Conservation (phyloP, 2,113 vertebrate species). For the Rousettus leschenaultii region DNA sequence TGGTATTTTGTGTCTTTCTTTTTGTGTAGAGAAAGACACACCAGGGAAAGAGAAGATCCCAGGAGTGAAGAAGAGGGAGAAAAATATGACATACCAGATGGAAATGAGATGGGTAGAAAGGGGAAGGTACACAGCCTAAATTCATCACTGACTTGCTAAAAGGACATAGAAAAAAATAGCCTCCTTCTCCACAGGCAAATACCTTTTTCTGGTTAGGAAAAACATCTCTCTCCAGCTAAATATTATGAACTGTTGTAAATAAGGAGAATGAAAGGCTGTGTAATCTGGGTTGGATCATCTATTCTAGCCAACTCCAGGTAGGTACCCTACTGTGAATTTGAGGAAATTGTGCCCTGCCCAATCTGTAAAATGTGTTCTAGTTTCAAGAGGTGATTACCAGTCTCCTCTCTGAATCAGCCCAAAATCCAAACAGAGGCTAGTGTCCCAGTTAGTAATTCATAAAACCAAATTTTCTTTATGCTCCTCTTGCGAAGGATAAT, state of each 20-base stretch:
- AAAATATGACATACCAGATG: background rate
- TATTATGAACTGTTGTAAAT: background rate
- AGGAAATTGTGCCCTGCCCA: background rate
- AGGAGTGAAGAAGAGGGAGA: background rate
- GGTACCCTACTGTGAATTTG: no score
- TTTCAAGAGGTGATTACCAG: background rate
- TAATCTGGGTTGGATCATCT: background rate
- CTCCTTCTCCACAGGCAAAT: background rate
- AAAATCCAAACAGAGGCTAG: background rate
- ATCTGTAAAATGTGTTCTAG: background rate
- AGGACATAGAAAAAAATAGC: background rate
- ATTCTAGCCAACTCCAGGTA: background rate
- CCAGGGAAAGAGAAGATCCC: background rate
- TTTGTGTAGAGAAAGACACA: background rate
- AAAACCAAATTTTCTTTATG: background rate
- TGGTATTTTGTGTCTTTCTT: background rate
- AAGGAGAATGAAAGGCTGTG: background rate
- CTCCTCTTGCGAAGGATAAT: slow-evolving; percentile 11
- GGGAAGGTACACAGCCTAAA: background rate
- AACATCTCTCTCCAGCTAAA: background rate
- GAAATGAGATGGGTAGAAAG: background rate
- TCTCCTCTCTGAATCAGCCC: background rate
- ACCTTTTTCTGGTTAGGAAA: background rate
- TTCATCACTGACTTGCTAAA: background rate
- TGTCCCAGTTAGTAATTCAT: background rate